Percentiles rank a stretch among this genome's conserved stretches.
Evolutionary conservation across 2,113 vertebrate genomes (phyloP).

Genomic region (Piaya cayana): DNA sequence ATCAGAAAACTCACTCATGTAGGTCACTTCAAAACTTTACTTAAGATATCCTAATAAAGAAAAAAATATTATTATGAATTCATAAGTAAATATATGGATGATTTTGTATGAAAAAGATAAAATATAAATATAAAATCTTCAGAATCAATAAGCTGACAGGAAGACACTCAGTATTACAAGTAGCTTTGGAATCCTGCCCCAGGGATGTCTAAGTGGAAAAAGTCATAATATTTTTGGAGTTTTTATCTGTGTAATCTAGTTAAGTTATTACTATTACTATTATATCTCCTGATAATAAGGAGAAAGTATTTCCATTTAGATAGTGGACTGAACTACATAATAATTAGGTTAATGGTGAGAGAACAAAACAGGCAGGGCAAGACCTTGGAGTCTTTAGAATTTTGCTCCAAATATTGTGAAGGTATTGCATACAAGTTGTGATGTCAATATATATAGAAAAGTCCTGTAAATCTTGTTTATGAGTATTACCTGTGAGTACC

Average conservation of each 20-base stretch:
- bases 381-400: background rate
- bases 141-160: background rate
- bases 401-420: background rate
- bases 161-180: background rate
- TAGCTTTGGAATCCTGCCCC: background rate
- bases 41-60: background rate
- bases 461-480: background rate
- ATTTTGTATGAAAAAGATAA: background rate
- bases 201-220: background rate
- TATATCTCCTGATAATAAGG: background rate
- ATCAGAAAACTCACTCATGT: background rate
- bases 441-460: background rate
- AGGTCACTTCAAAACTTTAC: background rate
- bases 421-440: background rate
- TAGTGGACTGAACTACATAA: background rate
- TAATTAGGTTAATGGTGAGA: background rate
- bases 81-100: background rate
- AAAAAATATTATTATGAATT: background rate
- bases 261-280: background rate
- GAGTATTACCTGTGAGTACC: background rate
- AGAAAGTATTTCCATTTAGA: background rate
- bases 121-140: background rate
- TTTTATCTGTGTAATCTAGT: background rate
- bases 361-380: background rate
- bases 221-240: fast-evolving